A percentile compares a stretch with the other conserved stretches of the same genome.
Evolutionary conservation across 2,888 invertebrate species (phyloP).

Genomic region (Diadegma fenestrale): DNA sequence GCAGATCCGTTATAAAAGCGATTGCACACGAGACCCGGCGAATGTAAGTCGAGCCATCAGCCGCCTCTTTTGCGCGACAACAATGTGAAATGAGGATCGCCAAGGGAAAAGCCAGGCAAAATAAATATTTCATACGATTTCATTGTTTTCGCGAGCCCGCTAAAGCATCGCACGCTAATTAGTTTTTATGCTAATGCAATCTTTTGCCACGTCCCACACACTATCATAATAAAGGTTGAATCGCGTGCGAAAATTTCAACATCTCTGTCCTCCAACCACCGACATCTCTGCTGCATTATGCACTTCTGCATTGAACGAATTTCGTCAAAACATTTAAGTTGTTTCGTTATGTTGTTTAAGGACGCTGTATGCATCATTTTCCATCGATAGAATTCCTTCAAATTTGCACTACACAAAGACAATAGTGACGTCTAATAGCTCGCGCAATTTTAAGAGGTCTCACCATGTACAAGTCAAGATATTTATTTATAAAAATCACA

Average conservation of each 20-base stretch:
- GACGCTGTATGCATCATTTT: too few relatives aligned
- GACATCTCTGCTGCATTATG: neutral
- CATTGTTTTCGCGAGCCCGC: conserved; percentile 68
- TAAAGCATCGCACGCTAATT: conserved; percentile 75
- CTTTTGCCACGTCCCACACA: neutral
- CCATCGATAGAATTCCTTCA: too few relatives aligned
- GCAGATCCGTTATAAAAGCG: conserved; percentile 64
- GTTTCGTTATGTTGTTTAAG: too few relatives aligned
- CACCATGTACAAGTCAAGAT: too few relatives aligned
- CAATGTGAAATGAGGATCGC: conserved; percentile 45
- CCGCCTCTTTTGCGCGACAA: conserved; percentile 41
- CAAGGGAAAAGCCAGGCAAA: conserved; percentile 31
- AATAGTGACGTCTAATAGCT: too few relatives aligned
- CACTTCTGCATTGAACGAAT: neutral
- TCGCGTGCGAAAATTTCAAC: conserved; percentile 74
- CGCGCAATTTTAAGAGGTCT: too few relatives aligned
- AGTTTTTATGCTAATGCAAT: conserved; percentile 68
- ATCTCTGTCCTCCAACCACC: neutral
- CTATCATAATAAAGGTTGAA: conserved; percentile 71
- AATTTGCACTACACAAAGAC: too few relatives aligned
- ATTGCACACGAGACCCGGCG: conserved; percentile 46
- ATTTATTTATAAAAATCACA: too few relatives aligned
- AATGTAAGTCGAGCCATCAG: conserved; percentile 39
- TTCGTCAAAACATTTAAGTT: neutral
- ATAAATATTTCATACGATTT: conserved; percentile 58